phyloP scores from a whole-genome alignment of 30 jellyfish, hydroid and myxozoan species.

The Aurelia aurita complex sp. Pacific region DNA sequence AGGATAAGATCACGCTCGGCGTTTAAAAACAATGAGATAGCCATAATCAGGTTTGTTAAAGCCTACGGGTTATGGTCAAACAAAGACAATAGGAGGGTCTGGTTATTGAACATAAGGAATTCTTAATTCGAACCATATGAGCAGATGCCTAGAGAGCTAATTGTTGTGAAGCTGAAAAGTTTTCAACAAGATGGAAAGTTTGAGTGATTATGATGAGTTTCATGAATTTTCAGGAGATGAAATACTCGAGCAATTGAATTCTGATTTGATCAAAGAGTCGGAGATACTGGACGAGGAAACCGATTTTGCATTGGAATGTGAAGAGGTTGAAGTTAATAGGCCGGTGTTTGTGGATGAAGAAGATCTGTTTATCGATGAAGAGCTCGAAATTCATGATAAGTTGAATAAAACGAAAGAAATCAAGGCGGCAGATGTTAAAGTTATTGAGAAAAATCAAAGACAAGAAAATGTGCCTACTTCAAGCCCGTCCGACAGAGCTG shows the following conservation, averaged over 20 bases:
- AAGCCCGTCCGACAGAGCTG: conserved; percentile 28
- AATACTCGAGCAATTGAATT: conserved; percentile 22
- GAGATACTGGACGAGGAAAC: conserved; percentile 55
- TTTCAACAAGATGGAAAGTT: conserved; percentile 10
- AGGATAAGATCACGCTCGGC: conserved; percentile 50
- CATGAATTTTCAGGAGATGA: conserved; percentile 31
- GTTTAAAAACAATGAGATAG: conserved; percentile 40
- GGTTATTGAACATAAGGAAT: conserved; percentile 42
- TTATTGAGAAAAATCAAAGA: not conserved
- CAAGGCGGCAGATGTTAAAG: conserved; percentile 25
- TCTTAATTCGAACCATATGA: not conserved
- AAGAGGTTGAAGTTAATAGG: conserved; percentile 22
- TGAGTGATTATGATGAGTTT: conserved; percentile 4
- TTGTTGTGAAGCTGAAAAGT: not conserved
- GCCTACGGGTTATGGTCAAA: conserved; percentile 68
- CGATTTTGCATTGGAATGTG: conserved; percentile 24
- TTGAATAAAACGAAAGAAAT: conserved; percentile 19
- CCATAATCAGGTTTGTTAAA: conserved; percentile 40
- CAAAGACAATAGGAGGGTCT: conserved; percentile 34
- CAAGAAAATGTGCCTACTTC: not conserved
- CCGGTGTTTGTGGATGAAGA: conserved; percentile 29
- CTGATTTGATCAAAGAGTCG: conserved; percentile 35
- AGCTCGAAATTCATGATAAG: not conserved
- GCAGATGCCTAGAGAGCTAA: not conserved
- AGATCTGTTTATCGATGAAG: conserved; percentile 30